phyloP scores from a whole-genome alignment of 1,140 invertebrate species.

The Leguminivora glycinivorella region DNA sequence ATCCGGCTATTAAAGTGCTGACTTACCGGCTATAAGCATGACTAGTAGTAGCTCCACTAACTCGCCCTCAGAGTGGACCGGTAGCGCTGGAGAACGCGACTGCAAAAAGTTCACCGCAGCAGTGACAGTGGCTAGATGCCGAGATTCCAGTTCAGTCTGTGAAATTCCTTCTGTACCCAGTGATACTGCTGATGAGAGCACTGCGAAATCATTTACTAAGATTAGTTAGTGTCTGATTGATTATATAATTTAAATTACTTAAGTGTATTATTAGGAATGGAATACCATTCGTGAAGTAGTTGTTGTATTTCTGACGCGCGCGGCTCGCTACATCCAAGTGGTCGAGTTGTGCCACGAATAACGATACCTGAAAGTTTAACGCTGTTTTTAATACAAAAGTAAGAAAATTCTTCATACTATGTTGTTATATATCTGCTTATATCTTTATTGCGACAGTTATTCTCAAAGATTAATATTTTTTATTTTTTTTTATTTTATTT shows the following conservation, averaged over 20 bases:
- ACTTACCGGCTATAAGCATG: constrained; percentile 49
- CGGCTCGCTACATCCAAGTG: constrained; percentile 65
- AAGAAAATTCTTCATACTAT: too few relatives aligned
- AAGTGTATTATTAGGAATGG: not conserved
- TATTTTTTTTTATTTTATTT: too few relatives aligned
- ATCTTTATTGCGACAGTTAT: too few relatives aligned
- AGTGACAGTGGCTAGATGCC: constrained; percentile 43
- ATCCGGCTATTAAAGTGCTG: too few relatives aligned
- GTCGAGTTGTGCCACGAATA: constrained; percentile 80
- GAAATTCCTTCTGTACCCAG: constrained; percentile 42
- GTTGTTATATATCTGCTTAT: too few relatives aligned
- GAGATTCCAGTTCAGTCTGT: constrained; percentile 48
- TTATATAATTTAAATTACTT: too few relatives aligned
- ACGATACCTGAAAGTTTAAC: constrained; percentile 58
- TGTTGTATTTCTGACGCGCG: constrained; percentile 41
- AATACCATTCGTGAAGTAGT: constrained; percentile 64
- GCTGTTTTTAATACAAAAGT: not conserved
- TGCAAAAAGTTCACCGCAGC: constrained; percentile 56
- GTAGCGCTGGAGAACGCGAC: constrained; percentile 47
- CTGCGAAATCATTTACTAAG: constrained; percentile 34
- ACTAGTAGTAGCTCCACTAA: constrained; percentile 40
- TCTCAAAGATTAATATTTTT: too few relatives aligned
- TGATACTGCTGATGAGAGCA: constrained; percentile 53
- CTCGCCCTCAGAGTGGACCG: constrained; percentile 42
- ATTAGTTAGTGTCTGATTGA: not conserved